Conservation (phyloP, 2,888 invertebrate species). For the Stictocephala bisonia region DNA sequence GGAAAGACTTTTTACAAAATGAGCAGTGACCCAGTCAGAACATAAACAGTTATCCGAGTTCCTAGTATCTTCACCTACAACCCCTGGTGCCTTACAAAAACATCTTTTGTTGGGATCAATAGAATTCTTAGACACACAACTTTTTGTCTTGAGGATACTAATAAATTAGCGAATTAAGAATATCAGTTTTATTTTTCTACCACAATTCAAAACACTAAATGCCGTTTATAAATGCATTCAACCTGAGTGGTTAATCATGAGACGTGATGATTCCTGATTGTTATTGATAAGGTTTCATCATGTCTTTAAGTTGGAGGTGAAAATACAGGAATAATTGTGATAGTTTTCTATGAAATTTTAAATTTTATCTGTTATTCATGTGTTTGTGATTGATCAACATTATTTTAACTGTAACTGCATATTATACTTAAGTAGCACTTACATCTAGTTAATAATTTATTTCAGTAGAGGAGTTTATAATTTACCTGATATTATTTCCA, state of each 20-base stretch:
- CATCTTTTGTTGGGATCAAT: constrained; percentile 26
- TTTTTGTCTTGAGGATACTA: constrained; percentile 11
- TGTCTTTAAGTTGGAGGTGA: constrained; percentile 43
- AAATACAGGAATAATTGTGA: constrained; percentile 36
- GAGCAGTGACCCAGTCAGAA: constrained; percentile 22
- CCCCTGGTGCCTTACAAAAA: constrained; percentile 45
- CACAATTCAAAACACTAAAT: not conserved
- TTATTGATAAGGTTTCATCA: constrained; percentile 37
- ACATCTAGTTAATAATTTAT: constrained; percentile 14
- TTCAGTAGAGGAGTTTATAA: constrained; percentile 21
- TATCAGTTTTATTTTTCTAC: constrained; percentile 32
- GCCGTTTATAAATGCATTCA: too few relatives aligned
- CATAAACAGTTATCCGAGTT: not conserved
- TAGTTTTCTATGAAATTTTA: constrained; percentile 22
- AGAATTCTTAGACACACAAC: not conserved
- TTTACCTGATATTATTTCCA: constrained; percentile 30
- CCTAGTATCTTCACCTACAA: constrained; percentile 45
- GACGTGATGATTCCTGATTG: constrained; percentile 20
- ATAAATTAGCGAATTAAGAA: constrained; percentile 19
- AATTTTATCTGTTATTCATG: constrained; percentile 30
- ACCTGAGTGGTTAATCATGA: not conserved
- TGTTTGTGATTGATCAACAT: constrained; percentile 24
- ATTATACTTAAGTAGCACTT: constrained; percentile 37
- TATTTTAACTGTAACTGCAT: constrained; percentile 33
- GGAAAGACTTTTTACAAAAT: constrained; percentile 44